These are phyloP conservation scores for Epinotia demarniana DNA, from an alignment of 2,888 invertebrate genomes.

Conservation along the genomic window DNA sequence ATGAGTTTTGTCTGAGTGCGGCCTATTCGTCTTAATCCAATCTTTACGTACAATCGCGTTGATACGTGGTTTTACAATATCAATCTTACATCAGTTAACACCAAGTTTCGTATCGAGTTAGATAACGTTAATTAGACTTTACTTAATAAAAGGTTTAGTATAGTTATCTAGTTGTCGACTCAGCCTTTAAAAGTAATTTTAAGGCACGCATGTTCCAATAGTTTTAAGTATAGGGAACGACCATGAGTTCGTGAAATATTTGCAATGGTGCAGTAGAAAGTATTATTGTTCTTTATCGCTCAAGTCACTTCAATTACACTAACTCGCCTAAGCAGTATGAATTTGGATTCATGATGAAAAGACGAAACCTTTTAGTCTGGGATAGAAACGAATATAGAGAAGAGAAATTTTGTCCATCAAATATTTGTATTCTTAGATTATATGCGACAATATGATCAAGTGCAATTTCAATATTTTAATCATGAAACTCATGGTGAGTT, in stretches of 20 bases:
- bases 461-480: conserved; percentile 7
- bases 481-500: conserved; percentile 32
- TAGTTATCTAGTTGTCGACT: conserved; percentile 43
- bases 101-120: conserved; percentile 38
- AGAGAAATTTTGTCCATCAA: not conserved
- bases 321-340: not conserved
- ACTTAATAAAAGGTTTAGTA: conserved; percentile 35
- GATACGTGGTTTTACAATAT: conserved; percentile 21
- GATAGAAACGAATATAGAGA: not conserved
- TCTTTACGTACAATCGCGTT: conserved; percentile 7
- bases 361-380: no score
- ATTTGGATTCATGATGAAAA: not conserved
- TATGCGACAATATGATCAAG: conserved; percentile 7
- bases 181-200: conserved; percentile 43
- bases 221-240: conserved; percentile 26
- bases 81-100: conserved; percentile 34
- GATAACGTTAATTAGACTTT: conserved; percentile 28
- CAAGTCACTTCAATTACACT: not conserved
- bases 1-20: conserved; percentile 22
- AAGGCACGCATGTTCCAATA: conserved; percentile 46
- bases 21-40: conserved; percentile 38
- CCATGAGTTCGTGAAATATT: conserved; percentile 26
- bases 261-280: not conserved
- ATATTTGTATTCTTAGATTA: not conserved
- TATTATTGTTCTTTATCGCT: not conserved